Percentiles rank a stretch among this genome's conserved stretches.
Conservation (phyloP, 2,797 vertebrate species). For the Urophycis tenuis region DNA sequence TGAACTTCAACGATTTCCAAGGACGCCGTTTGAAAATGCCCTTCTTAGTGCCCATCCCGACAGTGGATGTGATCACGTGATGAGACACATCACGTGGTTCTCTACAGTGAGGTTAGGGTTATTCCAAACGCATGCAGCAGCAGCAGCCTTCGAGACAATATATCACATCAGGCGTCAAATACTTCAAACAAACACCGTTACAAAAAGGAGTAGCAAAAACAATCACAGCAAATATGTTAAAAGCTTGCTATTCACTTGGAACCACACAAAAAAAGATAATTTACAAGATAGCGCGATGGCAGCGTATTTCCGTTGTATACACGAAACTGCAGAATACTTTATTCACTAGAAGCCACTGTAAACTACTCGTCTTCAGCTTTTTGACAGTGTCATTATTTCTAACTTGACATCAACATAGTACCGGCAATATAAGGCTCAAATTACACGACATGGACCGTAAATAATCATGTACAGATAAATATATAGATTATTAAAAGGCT, state of each 20-base stretch:
- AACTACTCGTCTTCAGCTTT: conserved; percentile 45
- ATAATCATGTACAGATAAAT: conserved; percentile 18
- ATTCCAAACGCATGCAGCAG: conserved; percentile 45
- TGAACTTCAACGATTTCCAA: background rate
- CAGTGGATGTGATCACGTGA: background rate
- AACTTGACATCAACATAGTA: conserved; percentile 60
- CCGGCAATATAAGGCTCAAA: conserved; percentile 52
- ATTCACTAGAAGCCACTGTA: conserved; percentile 43
- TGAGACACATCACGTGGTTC: background rate
- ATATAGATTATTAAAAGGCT: background rate
- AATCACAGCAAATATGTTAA: conserved; percentile 39
- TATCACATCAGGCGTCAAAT: conserved; percentile 37
- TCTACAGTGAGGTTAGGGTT: conserved; percentile 9
- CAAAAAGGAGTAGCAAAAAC: conserved; percentile 28
- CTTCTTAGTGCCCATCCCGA: background rate
- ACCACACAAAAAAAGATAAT: conserved; percentile 44
- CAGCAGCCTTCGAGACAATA: conserved; percentile 37
- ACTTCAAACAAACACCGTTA: conserved; percentile 48
- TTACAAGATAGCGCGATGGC: conserved; percentile 40
- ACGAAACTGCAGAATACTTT: conserved; percentile 35
- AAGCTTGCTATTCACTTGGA: conserved; percentile 44
- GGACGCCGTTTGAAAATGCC: background rate
- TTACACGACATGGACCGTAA: conserved; percentile 26
- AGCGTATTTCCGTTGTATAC: conserved; percentile 35
- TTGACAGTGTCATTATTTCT: conserved; percentile 31